Conservation (phyloP, 1,140 invertebrate genomes). For the Marisa cornuarietis region DNA sequence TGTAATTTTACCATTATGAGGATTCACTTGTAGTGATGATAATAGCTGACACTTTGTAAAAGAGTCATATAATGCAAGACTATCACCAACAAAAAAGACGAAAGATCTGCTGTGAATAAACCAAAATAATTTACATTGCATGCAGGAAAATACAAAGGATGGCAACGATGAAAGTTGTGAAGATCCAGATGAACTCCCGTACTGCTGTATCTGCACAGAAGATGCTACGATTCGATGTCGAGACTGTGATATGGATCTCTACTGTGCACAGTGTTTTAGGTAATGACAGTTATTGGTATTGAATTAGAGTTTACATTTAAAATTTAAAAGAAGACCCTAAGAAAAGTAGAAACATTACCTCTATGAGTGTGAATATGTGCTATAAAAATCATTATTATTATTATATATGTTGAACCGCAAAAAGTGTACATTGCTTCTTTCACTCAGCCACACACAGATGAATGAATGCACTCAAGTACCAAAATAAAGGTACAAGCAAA, state of each 20-base stretch:
- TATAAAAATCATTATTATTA: no score
- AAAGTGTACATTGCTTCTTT: background rate
- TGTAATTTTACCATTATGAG: no score
- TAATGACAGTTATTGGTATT: conserved; percentile 29
- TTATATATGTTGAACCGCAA: background rate
- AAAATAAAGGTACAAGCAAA: no score
- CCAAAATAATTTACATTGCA: background rate
- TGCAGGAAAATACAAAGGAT: background rate
- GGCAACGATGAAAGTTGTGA: conserved; percentile 35
- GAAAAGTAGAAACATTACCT: background rate
- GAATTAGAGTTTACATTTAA: background rate
- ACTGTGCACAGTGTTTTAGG: conserved; percentile 75
- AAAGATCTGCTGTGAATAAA: background rate
- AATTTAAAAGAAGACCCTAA: background rate
- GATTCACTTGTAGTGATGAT: background rate
- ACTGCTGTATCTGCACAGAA: conserved; percentile 81
- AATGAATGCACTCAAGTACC: no score
- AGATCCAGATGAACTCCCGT: conserved; percentile 74
- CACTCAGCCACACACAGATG: no score
- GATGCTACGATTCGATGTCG: conserved; percentile 76
- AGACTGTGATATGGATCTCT: conserved; percentile 78
- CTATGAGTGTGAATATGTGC: no score
- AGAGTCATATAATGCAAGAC: background rate
- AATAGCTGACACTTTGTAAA: background rate
- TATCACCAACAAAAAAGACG: background rate